These are phyloP conservation scores for Meliscaeva auricollis DNA, from an alignment of 2,888 invertebrate genomes.

Conservation along the genomic window DNA sequence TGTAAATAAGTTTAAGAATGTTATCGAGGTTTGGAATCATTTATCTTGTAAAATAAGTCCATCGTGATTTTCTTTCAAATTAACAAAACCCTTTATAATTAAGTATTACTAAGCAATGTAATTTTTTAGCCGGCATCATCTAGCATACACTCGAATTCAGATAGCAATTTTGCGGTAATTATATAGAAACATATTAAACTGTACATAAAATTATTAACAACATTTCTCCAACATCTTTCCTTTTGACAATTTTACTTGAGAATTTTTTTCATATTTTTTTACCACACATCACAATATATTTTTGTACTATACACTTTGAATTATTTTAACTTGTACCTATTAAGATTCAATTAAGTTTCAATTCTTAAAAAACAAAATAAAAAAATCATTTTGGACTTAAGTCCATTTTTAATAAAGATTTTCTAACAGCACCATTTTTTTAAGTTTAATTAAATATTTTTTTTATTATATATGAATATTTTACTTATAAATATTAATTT, in stretches of 20 bases:
- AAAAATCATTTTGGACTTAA: too few species aligned
- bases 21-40: constrained; percentile 10
- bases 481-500: too few species aligned
- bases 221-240: constrained; percentile 40
- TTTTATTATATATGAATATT: too few species aligned
- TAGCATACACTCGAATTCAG: constrained; percentile 48
- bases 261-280: constrained; percentile 4
- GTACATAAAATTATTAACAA: constrained; percentile 52
- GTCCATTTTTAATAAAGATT: too few species aligned
- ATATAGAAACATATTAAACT: constrained; percentile 44
- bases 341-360: too few species aligned
- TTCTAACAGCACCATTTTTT: too few species aligned
- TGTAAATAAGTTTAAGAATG: constrained; percentile 11
- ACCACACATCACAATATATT: neutral
- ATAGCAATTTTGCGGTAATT: constrained; percentile 73
- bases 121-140: constrained; percentile 65
- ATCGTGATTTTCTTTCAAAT: neutral
- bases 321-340: neutral
- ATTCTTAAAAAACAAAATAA: too few species aligned
- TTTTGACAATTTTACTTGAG: constrained; percentile 8
- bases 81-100: neutral
- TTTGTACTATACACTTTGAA: neutral
- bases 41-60: neutral
- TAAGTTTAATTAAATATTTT: too few species aligned
- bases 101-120: constrained; percentile 37